A percentile compares a stretch with the other conserved stretches of the same genome.
phyloP scores from a whole-genome alignment of 2,797 vertebrate species.

The Discoglossus pictus region DNA sequence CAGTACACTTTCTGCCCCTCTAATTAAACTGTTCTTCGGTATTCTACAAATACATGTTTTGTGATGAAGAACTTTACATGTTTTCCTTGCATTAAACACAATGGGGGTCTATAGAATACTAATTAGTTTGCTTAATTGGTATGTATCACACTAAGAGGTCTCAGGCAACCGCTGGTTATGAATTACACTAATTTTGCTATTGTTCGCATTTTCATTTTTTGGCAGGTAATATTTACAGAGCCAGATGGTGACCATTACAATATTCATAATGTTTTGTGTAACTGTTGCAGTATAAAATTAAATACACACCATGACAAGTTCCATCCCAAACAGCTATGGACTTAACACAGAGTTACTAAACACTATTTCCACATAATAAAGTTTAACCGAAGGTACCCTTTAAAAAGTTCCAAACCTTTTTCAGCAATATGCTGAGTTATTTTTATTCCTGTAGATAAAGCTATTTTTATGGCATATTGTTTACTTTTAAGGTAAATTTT shows the following conservation, averaged over 20 bases:
- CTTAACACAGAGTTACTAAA: not conserved
- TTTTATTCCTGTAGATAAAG: too few species aligned
- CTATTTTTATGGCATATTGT: too few species aligned
- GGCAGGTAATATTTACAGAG: slow-evolving; percentile 50
- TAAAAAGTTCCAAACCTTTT: too few species aligned
- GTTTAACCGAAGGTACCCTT: too few species aligned
- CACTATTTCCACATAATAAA: too few species aligned
- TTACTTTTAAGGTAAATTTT: too few species aligned
- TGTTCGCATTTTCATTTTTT: slow-evolving; percentile 39
- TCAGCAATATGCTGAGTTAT: too few species aligned
- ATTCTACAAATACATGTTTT: slow-evolving; percentile 49
- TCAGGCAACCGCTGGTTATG: slow-evolving; percentile 44
- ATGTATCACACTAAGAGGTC: slow-evolving; percentile 31
- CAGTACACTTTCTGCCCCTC: slow-evolving; percentile 44
- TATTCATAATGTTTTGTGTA: slow-evolving; percentile 39
- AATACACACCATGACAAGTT: slow-evolving; percentile 3
- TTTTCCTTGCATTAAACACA: slow-evolving; percentile 56
- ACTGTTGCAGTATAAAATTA: slow-evolving; percentile 36
- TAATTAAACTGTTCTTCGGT: slow-evolving; percentile 54
- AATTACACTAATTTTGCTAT: slow-evolving; percentile 46
- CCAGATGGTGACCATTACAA: slow-evolving; percentile 55
- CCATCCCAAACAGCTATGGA: not conserved
- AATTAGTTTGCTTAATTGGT: slow-evolving; percentile 59
- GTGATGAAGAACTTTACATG: slow-evolving; percentile 52
- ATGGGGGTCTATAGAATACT: slow-evolving; percentile 46